Percentiles rank a stretch among this genome's conserved stretches.
These are phyloP conservation scores for Amphiprion percula DNA, from an alignment of 2,113 vertebrate genomes.

Conservation along the genomic window DNA sequence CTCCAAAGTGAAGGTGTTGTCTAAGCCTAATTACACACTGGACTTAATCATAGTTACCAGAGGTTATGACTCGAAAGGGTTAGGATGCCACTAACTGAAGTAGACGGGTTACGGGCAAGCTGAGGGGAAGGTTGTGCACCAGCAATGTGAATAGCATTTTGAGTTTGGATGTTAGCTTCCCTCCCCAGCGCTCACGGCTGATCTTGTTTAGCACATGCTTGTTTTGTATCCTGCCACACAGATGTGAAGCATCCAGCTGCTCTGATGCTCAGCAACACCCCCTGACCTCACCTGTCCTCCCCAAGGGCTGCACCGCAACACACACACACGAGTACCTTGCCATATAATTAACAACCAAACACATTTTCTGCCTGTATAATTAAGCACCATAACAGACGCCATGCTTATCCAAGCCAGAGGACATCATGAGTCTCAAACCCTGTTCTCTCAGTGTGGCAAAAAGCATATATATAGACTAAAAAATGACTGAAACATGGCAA, in stretches of 20 bases:
- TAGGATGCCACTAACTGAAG: slow-evolving; percentile 9
- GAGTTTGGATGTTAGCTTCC: neutral
- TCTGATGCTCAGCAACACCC: slow-evolving; percentile 36
- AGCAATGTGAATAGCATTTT: neutral
- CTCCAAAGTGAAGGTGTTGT: neutral
- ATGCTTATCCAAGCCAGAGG: slow-evolving; percentile 44
- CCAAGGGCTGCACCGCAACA: slow-evolving; percentile 26
- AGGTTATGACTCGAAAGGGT: slow-evolving; percentile 14
- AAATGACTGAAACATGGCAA: neutral
- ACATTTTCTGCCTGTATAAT: slow-evolving; percentile 62
- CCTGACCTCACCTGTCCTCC: slow-evolving; percentile 66
- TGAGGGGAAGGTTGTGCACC: slow-evolving; percentile 30
- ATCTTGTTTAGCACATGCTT: slow-evolving; percentile 41
- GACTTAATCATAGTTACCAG: neutral
- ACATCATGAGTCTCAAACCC: slow-evolving; percentile 38
- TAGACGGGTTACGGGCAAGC: neutral
- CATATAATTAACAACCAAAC: slow-evolving; percentile 67
- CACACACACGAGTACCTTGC: slow-evolving; percentile 31
- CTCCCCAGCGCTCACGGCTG: slow-evolving; percentile 19
- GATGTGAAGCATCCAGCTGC: slow-evolving; percentile 75
- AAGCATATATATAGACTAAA: neutral
- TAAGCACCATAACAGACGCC: slow-evolving; percentile 50
- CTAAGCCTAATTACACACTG: neutral
- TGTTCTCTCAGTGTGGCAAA: slow-evolving; percentile 25
- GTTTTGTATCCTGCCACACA: slow-evolving; percentile 56